phyloP scores from a whole-genome alignment of 2,888 invertebrate species.

The Drosophila limbata region DNA sequence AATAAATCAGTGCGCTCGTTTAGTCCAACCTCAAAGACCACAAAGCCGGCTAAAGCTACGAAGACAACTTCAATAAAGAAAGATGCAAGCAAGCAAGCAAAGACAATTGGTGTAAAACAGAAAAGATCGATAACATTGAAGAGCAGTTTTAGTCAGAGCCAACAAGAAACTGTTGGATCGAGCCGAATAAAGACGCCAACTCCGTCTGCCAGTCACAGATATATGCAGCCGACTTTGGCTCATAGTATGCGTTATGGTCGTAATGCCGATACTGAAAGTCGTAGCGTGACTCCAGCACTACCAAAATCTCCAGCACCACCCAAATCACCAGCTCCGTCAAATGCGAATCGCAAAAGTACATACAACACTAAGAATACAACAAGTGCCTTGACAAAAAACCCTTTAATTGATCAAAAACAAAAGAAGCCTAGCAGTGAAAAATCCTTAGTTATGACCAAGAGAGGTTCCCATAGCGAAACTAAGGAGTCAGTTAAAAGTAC shows the following conservation, averaged over 20 bases:
- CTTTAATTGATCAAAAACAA: constrained; percentile 53
- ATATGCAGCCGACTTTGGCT: constrained; percentile 88
- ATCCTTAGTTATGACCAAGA: constrained; percentile 43
- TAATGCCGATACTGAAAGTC: constrained; percentile 57
- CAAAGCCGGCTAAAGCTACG: constrained; percentile 35
- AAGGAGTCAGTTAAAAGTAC: constrained; percentile 69
- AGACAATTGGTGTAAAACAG: constrained; percentile 26
- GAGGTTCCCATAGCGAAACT: constrained; percentile 63
- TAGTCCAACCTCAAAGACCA: constrained; percentile 62
- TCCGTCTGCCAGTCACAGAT: constrained; percentile 84
- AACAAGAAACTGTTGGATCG: constrained; percentile 33
- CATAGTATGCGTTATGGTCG: constrained; percentile 86
- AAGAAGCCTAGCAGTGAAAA: constrained; percentile 50
- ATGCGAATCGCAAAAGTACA: constrained; percentile 40
- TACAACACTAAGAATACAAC: constrained; percentile 50
- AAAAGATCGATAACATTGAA: constrained; percentile 42
- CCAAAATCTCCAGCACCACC: constrained; percentile 71
- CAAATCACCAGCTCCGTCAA: constrained; percentile 69
- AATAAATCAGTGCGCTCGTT: constrained; percentile 68
- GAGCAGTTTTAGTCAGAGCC: constrained; percentile 13
- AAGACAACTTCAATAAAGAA: constrained; percentile 25
- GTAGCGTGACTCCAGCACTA: constrained; percentile 59
- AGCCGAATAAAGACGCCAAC: constrained; percentile 66
- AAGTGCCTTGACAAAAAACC: constrained; percentile 66
- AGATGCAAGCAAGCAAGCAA: constrained; percentile 47